Percentiles rank a stretch among this genome's conserved stretches.
Evolutionary conservation across 2,797 vertebrate species (phyloP).

Genomic region (Lemur catta): DNA sequence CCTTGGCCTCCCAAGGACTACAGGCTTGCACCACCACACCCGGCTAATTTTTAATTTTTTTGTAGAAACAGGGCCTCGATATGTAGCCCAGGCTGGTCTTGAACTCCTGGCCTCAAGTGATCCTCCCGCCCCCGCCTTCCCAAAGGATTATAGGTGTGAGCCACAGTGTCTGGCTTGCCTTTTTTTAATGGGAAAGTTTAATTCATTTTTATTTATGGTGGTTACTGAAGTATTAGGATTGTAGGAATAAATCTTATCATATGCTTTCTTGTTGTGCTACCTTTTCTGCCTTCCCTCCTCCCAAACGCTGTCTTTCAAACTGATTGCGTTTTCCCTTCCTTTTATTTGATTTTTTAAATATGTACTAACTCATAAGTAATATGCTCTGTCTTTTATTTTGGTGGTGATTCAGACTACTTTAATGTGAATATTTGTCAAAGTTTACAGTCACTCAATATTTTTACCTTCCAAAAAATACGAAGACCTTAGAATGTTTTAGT

Average conservation of each 20-base stretch:
- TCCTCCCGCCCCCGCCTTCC: background rate
- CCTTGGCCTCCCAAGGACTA: background rate
- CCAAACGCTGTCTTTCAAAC: background rate
- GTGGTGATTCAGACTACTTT: background rate
- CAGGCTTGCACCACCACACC: fast-evolving
- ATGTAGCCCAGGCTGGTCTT: background rate
- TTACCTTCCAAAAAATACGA: background rate
- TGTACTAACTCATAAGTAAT: background rate
- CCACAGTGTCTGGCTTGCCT: background rate
- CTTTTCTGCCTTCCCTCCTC: background rate
- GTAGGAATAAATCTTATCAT: background rate
- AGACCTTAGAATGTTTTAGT: background rate
- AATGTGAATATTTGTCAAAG: background rate
- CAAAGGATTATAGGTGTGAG: background rate
- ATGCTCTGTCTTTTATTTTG: background rate
- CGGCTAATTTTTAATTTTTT: background rate
- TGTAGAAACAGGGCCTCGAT: background rate
- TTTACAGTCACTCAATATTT: background rate
- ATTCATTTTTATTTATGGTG: background rate
- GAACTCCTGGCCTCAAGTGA: background rate
- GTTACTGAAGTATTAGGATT: background rate
- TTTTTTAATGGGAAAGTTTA: background rate
- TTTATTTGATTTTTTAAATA: background rate
- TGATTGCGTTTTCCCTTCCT: background rate
- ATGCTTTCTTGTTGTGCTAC: background rate